A percentile compares a stretch with the other conserved stretches of the same genome.
Evolutionary conservation across 2,888 invertebrate genomes (phyloP).

Genomic region (Drosophila pseudotalamancana): DNA sequence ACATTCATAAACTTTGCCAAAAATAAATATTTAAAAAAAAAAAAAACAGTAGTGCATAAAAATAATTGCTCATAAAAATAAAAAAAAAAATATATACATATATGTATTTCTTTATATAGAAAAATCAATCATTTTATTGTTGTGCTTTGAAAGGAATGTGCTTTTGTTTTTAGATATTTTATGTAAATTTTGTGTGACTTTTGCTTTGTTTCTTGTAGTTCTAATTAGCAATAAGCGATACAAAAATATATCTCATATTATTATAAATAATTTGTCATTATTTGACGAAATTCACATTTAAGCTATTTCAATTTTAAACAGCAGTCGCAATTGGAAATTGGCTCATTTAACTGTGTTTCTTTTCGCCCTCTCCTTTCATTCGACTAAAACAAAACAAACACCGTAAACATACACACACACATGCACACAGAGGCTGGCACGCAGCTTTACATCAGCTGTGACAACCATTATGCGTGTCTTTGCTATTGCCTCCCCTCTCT

Average conservation of each 20-base stretch:
- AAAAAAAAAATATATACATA: constrained; percentile 13
- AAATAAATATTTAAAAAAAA: constrained; percentile 45
- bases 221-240: constrained; percentile 7
- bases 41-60: constrained; percentile 25
- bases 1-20: constrained; percentile 44
- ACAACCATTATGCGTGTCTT: constrained; percentile 26
- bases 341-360: background rate
- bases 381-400: constrained; percentile 23
- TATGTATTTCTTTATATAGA: constrained; percentile 24
- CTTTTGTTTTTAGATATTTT: constrained; percentile 80
- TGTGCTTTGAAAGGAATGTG: constrained; percentile 74
- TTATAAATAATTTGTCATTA: background rate
- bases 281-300: too few relatives aligned
- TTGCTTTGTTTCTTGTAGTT: constrained; percentile 69
- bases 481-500: constrained; percentile 3
- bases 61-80: constrained; percentile 22
- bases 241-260: background rate
- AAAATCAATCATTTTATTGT: constrained; percentile 56
- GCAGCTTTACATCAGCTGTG: constrained; percentile 42
- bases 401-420: constrained; percentile 3
- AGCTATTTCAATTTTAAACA: background rate
- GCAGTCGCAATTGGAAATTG: background rate
- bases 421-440: background rate
- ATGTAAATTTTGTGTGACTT: constrained; percentile 66
- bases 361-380: background rate